A percentile compares a stretch with the other conserved stretches of the same genome.
Conservation (phyloP, 2,797 vertebrate species). For the Galagoides demidoff region DNA sequence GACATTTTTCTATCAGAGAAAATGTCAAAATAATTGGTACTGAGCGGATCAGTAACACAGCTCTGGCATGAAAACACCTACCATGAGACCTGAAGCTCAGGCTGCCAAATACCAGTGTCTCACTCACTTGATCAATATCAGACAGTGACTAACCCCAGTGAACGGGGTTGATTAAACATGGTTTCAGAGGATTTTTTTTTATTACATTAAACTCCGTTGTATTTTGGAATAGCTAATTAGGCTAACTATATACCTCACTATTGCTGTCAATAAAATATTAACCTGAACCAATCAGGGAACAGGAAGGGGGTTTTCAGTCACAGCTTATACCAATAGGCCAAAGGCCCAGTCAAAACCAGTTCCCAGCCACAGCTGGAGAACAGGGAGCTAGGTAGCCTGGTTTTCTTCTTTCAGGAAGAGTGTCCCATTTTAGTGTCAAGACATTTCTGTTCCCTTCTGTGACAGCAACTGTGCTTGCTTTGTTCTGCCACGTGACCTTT, state of each 20-base stretch:
- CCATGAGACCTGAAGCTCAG: neutral
- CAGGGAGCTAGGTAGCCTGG: neutral
- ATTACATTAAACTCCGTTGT: neutral
- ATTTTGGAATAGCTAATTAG: neutral
- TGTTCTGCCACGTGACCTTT: neutral
- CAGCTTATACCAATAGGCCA: neutral
- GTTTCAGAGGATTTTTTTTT: neutral
- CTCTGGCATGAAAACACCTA: neutral
- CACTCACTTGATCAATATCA: neutral
- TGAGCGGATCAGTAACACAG: neutral
- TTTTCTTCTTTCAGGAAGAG: neutral
- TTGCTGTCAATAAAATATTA: neutral
- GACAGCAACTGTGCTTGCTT: neutral
- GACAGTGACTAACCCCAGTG: conserved; percentile 22
- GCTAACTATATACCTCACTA: neutral
- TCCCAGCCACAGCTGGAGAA: neutral
- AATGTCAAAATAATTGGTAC: conserved; percentile 8
- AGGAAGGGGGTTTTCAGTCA: neutral
- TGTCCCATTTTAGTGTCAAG: neutral
- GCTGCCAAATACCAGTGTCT: conserved; percentile 36
- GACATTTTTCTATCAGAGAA: neutral
- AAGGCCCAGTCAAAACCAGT: neutral
- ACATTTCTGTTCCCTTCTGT: neutral
- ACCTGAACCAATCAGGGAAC: too few species aligned
- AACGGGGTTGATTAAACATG: neutral